phyloP scores from a whole-genome alignment of 1,140 invertebrate genomes.

The Zelostemma sp. region DNA sequence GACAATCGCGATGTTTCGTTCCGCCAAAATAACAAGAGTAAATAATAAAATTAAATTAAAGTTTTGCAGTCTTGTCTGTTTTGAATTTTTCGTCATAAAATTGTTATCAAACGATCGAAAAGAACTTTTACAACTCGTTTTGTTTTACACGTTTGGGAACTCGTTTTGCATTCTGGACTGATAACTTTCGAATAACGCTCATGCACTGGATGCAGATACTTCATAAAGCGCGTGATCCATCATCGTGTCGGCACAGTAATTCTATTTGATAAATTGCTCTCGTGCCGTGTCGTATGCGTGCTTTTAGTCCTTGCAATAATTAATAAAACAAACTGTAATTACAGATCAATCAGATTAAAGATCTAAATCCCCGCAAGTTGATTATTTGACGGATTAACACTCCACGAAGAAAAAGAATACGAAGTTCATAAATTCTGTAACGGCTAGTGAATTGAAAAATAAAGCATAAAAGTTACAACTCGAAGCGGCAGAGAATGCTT shows the following conservation, averaged over 20 bases:
- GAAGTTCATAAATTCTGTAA: too few relatives aligned
- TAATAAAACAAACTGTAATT: constrained; percentile 45
- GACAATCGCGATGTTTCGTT: too few relatives aligned
- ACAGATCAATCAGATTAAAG: constrained; percentile 39
- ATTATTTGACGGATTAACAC: too few relatives aligned
- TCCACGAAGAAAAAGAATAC: too few relatives aligned
- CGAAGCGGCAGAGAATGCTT: too few relatives aligned
- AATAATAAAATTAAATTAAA: too few relatives aligned
- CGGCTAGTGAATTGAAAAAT: too few relatives aligned
- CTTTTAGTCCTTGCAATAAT: constrained; percentile 29
- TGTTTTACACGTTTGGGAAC: neutral
- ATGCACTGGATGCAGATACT: constrained; percentile 56
- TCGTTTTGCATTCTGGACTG: too few relatives aligned
- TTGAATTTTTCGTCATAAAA: too few relatives aligned
- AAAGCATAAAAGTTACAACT: too few relatives aligned
- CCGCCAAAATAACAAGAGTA: too few relatives aligned
- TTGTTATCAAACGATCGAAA: neutral
- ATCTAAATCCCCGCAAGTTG: constrained; percentile 15
- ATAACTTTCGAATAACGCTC: constrained; percentile 11
- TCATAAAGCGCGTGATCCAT: constrained; percentile 60
- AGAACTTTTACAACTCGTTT: neutral
- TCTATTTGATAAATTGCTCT: constrained; percentile 46
- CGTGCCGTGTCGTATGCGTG: constrained; percentile 27
- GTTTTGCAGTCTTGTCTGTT: too few relatives aligned
- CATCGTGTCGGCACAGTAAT: constrained; percentile 66